These are phyloP conservation scores for Microcebus griseorufus DNA, from an alignment of 2,113 vertebrate species.

Conservation along the genomic window DNA sequence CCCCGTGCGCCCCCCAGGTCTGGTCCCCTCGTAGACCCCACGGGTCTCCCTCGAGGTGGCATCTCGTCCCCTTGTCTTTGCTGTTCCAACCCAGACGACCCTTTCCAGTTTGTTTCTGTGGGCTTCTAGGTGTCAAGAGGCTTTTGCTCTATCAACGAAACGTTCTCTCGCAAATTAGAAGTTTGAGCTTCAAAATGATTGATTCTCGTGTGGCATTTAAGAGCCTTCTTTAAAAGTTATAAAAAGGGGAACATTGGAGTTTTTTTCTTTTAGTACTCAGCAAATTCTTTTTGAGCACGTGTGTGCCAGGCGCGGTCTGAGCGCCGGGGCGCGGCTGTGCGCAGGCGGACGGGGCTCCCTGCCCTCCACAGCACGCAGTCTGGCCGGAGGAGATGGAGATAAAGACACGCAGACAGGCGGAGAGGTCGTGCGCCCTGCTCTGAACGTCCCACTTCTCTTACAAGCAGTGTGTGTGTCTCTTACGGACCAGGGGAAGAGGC, in stretches of 20 bases:
- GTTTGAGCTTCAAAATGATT: not conserved
- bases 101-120: not conserved
- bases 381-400: not conserved
- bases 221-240: not conserved
- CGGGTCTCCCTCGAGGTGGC: not conserved
- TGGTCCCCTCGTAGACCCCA: not conserved
- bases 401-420: fast-evolving
- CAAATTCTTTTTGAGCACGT: not conserved
- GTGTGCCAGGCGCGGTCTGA: not conserved
- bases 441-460: not conserved
- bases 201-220: not conserved
- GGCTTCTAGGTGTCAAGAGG: not conserved
- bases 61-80: not conserved
- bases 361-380: not conserved
- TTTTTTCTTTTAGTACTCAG: not conserved
- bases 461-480: not conserved
- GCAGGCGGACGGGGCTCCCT: not conserved
- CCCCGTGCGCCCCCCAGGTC: no score
- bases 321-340: not conserved
- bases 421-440: not conserved
- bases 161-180: not conserved
- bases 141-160: not conserved
- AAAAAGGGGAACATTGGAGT: not conserved
- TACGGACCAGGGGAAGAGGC: not conserved
- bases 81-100: not conserved